phyloP scores from a whole-genome alignment of 2,888 invertebrate genomes.

The Patella depressa region DNA sequence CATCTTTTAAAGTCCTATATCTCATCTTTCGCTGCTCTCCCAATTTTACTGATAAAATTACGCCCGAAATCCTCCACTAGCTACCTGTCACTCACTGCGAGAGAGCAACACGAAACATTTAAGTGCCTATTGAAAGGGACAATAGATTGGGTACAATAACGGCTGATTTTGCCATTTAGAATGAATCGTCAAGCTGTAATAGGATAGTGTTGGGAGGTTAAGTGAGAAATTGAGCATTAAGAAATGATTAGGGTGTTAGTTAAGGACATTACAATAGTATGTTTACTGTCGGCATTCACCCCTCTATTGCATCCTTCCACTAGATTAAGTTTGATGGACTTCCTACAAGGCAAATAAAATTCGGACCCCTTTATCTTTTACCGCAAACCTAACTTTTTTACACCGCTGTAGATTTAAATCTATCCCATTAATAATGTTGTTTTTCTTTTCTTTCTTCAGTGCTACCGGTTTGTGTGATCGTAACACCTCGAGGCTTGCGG shows the following conservation, averaged over 20 bases:
- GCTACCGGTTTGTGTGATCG: conserved; percentile 18
- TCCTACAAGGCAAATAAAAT: conserved; percentile 18
- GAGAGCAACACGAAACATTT: background rate
- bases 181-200: conserved; percentile 16
- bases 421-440: background rate
- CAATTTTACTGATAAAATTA: background rate
- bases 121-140: conserved; percentile 6
- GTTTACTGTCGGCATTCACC: conserved; percentile 17
- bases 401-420: background rate
- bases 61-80: background rate
- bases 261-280: conserved; percentile 15
- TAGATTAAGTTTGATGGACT: conserved; percentile 23
- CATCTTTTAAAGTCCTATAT: background rate
- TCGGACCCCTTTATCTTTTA: background rate
- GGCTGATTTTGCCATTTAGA: background rate
- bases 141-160: background rate
- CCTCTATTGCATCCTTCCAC: conserved; percentile 17
- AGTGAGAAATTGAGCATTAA: conserved; percentile 20
- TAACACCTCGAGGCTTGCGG: background rate
- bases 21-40: background rate
- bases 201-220: conserved; percentile 22
- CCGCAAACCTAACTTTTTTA: background rate
- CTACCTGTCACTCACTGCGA: background rate
- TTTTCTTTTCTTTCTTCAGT: conserved; percentile 18
- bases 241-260: conserved; percentile 16